Evolutionary conservation across 2,113 vertebrate genomes (phyloP), one percentile per base, ranked within the genome.

Genomic region (Grallaria varia): DNA sequence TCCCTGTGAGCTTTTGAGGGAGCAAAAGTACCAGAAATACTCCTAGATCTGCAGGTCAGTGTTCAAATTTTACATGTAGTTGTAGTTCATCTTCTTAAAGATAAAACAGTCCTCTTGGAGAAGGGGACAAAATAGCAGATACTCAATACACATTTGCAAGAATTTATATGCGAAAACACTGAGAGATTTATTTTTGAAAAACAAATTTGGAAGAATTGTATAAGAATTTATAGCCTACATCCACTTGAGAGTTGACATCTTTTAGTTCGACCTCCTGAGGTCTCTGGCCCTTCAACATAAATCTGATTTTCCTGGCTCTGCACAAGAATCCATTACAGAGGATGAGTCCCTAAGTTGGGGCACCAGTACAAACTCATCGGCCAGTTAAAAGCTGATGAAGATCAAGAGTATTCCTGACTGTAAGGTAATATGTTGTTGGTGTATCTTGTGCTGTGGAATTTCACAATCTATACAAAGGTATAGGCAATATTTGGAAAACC

Each of bases 291-390:
- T 42, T 55, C 28, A 2, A 19, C 18, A 28, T 42, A 76, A 79
- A 66, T 87, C 21, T 60, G 58, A 62, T 89, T 85, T 83, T 53
- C 45, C 83, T 91, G 75, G 28, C n/a, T 90, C 31, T 83, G 45
- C 28, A 45, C 9, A 50, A 45, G 55, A 85, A 88, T 87, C 35
- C 12, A 7, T 40, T 73, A 39, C 8, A 49, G 42, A 84, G 49
- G 40, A 37, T 60, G n/a, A 80, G 18, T 58, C 9, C 37, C n/a
- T 45, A 49, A 68, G 13, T 14, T 58, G 55, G 24, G 37, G 20
- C n/a, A 66, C 7, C 35, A 67, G 18, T 77, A 42, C 63, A 95
- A 92, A 90, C 37, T 74, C 44, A 69, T 85, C 28, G 78, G 77
- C 9, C 28, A 33, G 17, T 76, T 85, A 85, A 90, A 90, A 85